Percentiles rank a stretch among this genome's conserved stretches.
phyloP scores from a whole-genome alignment of 2,797 vertebrate species.

The Sebastes kiyomatsui region DNA sequence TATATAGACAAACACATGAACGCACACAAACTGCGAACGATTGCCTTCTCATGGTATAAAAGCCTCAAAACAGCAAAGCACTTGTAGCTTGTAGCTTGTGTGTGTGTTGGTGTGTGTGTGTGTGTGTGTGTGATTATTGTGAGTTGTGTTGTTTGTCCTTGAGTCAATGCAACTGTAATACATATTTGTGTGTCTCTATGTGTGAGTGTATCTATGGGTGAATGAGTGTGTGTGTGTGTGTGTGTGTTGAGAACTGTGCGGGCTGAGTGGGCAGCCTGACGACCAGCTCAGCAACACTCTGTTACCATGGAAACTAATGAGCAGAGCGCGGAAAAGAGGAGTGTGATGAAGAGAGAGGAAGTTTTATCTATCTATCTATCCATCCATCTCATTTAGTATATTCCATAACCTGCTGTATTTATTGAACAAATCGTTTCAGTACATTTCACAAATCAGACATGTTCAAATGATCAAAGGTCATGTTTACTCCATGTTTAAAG shows the following conservation, averaged over 20 bases:
- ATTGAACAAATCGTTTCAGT: not conserved
- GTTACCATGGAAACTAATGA: constrained; percentile 86
- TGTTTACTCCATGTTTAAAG: not conserved
- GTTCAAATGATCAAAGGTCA: not conserved
- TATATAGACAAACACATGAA: not conserved
- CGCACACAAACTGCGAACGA: not conserved
- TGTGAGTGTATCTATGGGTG: constrained; percentile 7
- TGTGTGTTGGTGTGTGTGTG: not conserved
- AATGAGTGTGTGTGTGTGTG: constrained; percentile 7
- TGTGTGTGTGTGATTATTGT: not conserved
- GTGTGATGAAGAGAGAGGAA: constrained; percentile 52
- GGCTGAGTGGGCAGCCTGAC: constrained; percentile 82
- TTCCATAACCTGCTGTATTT: not conserved
- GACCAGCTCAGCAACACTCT: constrained; percentile 80
- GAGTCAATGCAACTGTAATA: constrained; percentile 16
- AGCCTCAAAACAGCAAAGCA: not conserved
- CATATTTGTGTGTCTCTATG: not conserved
- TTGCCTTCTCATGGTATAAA: not conserved
- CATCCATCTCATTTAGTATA: not conserved
- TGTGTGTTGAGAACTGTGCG: constrained; percentile 37
- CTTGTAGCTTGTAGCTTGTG: constrained; percentile 1
- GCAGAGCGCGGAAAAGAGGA: constrained; percentile 42
- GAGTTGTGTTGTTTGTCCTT: not conserved
- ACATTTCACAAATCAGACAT: not conserved
- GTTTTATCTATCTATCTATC: constrained; percentile 2